Conservation (phyloP, 2,113 vertebrate genomes). For the Rhadina sibilatrix region DNA sequence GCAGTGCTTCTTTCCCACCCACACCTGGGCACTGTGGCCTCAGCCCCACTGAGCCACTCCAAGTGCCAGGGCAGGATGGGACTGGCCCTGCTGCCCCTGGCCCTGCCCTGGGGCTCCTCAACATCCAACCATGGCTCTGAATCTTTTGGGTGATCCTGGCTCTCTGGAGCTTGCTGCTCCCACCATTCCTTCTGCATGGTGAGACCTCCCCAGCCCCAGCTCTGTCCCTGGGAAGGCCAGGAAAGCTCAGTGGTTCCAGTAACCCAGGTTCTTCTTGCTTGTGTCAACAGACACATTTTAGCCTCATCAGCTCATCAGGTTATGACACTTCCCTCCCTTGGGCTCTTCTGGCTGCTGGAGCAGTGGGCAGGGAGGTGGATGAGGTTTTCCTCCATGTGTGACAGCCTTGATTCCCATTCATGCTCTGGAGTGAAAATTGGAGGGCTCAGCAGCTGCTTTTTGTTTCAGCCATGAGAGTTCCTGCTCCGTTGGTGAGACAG, state of each 20-base stretch:
- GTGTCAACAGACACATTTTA: background rate
- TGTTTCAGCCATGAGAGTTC: background rate
- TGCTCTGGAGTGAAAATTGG: background rate
- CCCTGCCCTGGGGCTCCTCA: background rate
- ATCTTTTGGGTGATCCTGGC: background rate
- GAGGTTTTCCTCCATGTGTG: background rate
- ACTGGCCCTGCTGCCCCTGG: background rate
- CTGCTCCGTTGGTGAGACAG: background rate
- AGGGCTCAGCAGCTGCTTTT: background rate
- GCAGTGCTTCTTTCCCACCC: background rate
- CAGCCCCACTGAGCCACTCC: background rate
- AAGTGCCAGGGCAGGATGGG: background rate
- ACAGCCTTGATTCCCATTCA: background rate
- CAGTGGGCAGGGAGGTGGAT: background rate
- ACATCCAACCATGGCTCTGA: background rate
- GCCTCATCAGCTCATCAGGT: background rate
- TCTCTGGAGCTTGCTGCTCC: background rate
- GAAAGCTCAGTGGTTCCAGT: background rate
- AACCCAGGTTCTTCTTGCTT: background rate
- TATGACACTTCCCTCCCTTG: background rate
- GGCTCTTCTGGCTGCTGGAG: background rate
- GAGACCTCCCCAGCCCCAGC: background rate
- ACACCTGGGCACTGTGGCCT: background rate
- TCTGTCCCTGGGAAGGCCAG: background rate
- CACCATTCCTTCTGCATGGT: background rate